Evolutionary conservation across 2,113 vertebrate species (phyloP).

Genomic region (Bungarus multicinctus): DNA sequence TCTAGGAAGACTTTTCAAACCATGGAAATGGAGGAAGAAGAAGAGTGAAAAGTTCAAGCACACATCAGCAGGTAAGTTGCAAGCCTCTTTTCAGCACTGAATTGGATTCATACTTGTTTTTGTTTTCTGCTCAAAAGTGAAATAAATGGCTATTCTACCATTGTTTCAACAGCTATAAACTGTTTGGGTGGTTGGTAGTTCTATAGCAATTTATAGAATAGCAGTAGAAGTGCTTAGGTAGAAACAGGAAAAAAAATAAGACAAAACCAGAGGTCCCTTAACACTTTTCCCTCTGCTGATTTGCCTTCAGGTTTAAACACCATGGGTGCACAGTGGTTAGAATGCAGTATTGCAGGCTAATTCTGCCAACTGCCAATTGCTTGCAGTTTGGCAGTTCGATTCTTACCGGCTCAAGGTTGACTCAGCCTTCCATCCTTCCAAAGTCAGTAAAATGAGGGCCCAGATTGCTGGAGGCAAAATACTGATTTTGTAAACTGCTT

Average conservation of each 20-base stretch:
- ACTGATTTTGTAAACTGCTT: no score
- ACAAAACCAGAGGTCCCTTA: background rate
- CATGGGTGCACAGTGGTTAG: no score
- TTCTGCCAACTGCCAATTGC: no score
- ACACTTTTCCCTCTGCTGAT: background rate
- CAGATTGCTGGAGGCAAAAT: no score
- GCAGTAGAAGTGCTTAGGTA: background rate
- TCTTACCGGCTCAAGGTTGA: no score
- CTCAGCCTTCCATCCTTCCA: no score
- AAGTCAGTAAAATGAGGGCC: no score
- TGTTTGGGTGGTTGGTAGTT: background rate
- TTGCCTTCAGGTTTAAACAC: background rate
- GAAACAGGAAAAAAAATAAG: background rate
- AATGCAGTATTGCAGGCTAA: no score
- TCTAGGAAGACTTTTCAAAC: slow-evolving; percentile 93
- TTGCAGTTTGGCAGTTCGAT: no score
- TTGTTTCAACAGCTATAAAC: background rate
- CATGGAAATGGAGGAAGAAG: slow-evolving; percentile 99
- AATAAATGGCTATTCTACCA: background rate
- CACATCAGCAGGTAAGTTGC: slow-evolving; percentile 86
- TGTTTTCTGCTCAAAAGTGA: background rate
- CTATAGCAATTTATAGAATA: background rate
- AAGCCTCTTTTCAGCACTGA: rapidly evolving
- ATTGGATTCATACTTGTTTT: slow-evolving; percentile 10
- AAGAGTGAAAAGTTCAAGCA: slow-evolving; percentile 99